These are phyloP conservation scores for Ennomos fuscantarius DNA, from an alignment of 2,888 invertebrate genomes.

Conservation along the genomic window DNA sequence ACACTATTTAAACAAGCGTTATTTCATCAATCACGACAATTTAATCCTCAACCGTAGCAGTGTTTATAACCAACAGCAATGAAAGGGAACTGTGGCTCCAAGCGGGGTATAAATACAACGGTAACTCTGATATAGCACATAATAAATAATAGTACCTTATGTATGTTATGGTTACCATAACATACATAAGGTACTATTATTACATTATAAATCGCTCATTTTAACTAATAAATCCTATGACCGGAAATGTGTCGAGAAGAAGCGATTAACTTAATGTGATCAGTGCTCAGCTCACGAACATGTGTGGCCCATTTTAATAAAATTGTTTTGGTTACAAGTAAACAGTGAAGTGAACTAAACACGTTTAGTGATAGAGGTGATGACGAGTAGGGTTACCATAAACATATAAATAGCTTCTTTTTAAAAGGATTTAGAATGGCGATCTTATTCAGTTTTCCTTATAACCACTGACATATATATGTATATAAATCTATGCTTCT, in stretches of 20 bases:
- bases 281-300: slow-evolving; percentile 1
- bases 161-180: too few species aligned
- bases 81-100: not conserved
- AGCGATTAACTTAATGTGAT: slow-evolving; percentile 5
- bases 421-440: too few species aligned
- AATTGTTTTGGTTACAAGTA: slow-evolving; percentile 17
- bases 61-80: not conserved
- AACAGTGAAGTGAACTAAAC: slow-evolving; percentile 3
- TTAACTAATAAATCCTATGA: slow-evolving; percentile 1
- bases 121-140: too few species aligned
- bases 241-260: slow-evolving; percentile 20
- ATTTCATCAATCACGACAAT: too few species aligned
- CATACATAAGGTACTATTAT: too few species aligned
- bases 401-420: not conserved
- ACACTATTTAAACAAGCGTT: too few species aligned
- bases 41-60: too few species aligned
- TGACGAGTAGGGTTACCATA: slow-evolving; percentile 9
- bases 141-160: not conserved
- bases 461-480: too few species aligned
- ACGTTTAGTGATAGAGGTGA: slow-evolving; percentile 9
- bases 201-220: slow-evolving; percentile 3
- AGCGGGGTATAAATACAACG: not conserved
- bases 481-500: too few species aligned
- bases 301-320: slow-evolving; percentile 22
- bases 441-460: too few species aligned